phyloP scores from a whole-genome alignment of 2,113 vertebrate genomes.

The Hippocampus mohnikei region DNA sequence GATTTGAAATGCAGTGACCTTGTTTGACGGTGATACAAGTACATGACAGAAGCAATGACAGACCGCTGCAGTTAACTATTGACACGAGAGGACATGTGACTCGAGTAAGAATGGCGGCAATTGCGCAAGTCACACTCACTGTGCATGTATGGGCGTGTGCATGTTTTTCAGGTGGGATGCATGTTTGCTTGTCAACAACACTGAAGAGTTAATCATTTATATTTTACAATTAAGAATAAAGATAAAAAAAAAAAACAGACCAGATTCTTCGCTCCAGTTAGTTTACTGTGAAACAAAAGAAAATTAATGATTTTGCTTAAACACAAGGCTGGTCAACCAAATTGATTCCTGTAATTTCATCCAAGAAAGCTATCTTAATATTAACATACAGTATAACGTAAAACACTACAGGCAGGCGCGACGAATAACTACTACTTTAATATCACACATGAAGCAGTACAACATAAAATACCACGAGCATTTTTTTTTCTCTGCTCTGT shows the following conservation, averaged over 20 bases:
- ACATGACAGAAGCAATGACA: constrained; percentile 19
- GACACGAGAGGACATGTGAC: constrained; percentile 55
- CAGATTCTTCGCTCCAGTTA: too few species aligned
- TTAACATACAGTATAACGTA: too few species aligned
- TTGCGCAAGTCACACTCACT: constrained; percentile 39
- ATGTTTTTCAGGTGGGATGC: constrained; percentile 10
- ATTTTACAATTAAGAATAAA: neutral
- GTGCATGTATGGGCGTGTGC: constrained; percentile 11
- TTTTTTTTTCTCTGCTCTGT: too few species aligned
- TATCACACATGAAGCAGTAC: too few species aligned
- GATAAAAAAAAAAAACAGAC: neutral
- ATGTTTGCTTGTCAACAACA: constrained; percentile 7
- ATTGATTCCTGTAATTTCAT: too few species aligned
- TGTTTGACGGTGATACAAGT: constrained; percentile 39
- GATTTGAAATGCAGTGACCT: constrained; percentile 25
- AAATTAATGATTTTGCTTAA: too few species aligned
- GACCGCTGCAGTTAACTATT: constrained; percentile 58
- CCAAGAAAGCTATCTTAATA: too few species aligned
- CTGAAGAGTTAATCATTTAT: neutral
- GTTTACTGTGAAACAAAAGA: too few species aligned
- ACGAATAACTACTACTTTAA: too few species aligned
- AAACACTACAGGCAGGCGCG: too few species aligned
- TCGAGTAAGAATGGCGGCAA: constrained; percentile 52
- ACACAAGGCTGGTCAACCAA: too few species aligned
- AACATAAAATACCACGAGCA: too few species aligned